Conservation (phyloP, 37 sponge, comb jelly and placozoan species). For the Lycopodina hypogea region DNA sequence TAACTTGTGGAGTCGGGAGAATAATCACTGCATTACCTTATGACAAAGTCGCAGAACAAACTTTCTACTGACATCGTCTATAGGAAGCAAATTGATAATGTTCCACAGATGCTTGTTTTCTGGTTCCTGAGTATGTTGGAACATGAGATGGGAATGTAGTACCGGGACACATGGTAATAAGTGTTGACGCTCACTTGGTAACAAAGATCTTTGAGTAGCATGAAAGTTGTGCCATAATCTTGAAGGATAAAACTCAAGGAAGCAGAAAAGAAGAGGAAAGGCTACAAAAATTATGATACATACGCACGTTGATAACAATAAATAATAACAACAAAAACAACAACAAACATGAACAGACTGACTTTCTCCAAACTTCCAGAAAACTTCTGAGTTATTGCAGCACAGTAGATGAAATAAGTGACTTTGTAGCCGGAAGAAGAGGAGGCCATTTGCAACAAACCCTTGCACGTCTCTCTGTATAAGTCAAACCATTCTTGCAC, state of each 20-base stretch:
- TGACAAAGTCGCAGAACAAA: conserved; percentile 51
- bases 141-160: not conserved
- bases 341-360: not conserved
- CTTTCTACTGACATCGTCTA: conserved; percentile 25
- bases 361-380: conserved; percentile 31
- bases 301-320: not conserved
- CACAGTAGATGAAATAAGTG: conserved; percentile 43
- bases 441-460: conserved; percentile 15
- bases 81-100: conserved; percentile 46
- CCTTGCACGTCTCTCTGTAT: conserved; percentile 30
- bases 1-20: no score
- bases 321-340: not conserved
- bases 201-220: conserved; percentile 1
- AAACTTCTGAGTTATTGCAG: conserved; percentile 22
- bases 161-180: not conserved
- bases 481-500: conserved; percentile 54
- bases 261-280: conserved; percentile 25
- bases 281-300: conserved; percentile 3
- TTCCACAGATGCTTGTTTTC: conserved; percentile 42
- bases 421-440: conserved; percentile 10
- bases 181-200: not conserved
- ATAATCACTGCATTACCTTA: conserved; percentile 27
- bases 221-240: conserved; percentile 30
- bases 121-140: conserved; percentile 11
- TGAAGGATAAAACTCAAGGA: conserved; percentile 12